Base-by-base conservation (phyloP, 2,797 vertebrate species). In the Muscicapa comitata region DNA sequence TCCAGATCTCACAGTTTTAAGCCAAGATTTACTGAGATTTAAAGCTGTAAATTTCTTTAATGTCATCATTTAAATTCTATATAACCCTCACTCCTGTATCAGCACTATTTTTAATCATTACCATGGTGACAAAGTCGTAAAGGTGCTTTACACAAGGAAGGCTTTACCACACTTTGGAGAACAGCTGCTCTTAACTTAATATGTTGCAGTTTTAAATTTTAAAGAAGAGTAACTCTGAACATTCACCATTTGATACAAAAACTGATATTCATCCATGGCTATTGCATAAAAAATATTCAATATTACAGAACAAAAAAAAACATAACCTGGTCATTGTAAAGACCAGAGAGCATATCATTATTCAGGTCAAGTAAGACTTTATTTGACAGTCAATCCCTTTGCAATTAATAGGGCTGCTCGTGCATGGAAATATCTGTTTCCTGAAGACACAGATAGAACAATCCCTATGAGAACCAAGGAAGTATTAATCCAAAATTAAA, bases 51-150 rank as follows among this genome's bases (percentile, higher is more conserved):
- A 92, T 92, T 87, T 94, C 61, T 93, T 93, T 82, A 76, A 92
- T 91, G 75, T 17, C 37, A 67, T 90, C 9, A 63, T 78, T 93
- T 86, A 86, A 93, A 84, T 91, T 85, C 94, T 54, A 38, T 90
- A 92, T 86, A 94, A 92, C 62, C 85, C 51, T 25, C 61, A 88
- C 37, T 95, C 79, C 75, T 74, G 77, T 84, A 93, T 93, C 87
- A 95, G 80, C 74, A 86, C 89, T 97, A 96, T 96, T 97, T 96
- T 95, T 92, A 94, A 95, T 91, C 90, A 88, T 95, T 86, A 54
- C 95, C 91, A 97, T 88, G 88, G 94, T 61, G 90, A 96, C 87
- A 95, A 81, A 92, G 88, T 58, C 42, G 7, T 94, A 95, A 94
- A 97, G 94, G 94, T 96, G 85, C 54, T 93, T 92, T 93, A 80